Conservation (phyloP, 2,888 invertebrate genomes). For the Strigamia crassipes region DNA sequence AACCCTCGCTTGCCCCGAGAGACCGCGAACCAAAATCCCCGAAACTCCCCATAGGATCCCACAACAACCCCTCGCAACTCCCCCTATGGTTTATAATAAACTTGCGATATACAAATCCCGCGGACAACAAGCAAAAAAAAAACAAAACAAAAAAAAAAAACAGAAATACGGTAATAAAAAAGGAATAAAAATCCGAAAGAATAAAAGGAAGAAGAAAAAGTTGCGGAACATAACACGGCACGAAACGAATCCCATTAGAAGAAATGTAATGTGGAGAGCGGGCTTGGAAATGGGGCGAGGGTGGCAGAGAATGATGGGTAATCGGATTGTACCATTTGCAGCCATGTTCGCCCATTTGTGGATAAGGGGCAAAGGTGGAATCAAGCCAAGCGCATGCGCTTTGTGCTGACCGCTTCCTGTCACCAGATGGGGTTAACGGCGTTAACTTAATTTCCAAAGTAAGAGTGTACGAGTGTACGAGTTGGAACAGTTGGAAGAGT, state of each 20-base stretch:
- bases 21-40: neutral
- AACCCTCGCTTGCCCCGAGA: neutral
- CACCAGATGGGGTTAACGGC: neutral
- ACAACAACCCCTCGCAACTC: neutral
- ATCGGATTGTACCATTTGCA: slow-evolving; percentile 37
- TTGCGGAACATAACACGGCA: neutral
- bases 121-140: neutral
- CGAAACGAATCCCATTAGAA: neutral
- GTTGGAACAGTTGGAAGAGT: neutral
- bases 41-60: neutral
- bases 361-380: slow-evolving; percentile 37
- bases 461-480: too few relatives aligned
- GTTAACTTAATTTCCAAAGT: neutral
- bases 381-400: slow-evolving; percentile 31
- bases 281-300: neutral
- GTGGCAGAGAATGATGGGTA: slow-evolving; percentile 22
- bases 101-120: neutral
- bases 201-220: neutral
- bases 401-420: slow-evolving; percentile 31
- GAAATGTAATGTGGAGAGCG: neutral
- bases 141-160: neutral
- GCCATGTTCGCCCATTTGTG: slow-evolving; percentile 37
- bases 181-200: neutral
- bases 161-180: too few relatives aligned
- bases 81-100: neutral